Evolutionary conservation across 2,888 invertebrate genomes (phyloP), one percentile per base, ranked within the genome.

Genomic region (Polymixis flavicincta): DNA sequence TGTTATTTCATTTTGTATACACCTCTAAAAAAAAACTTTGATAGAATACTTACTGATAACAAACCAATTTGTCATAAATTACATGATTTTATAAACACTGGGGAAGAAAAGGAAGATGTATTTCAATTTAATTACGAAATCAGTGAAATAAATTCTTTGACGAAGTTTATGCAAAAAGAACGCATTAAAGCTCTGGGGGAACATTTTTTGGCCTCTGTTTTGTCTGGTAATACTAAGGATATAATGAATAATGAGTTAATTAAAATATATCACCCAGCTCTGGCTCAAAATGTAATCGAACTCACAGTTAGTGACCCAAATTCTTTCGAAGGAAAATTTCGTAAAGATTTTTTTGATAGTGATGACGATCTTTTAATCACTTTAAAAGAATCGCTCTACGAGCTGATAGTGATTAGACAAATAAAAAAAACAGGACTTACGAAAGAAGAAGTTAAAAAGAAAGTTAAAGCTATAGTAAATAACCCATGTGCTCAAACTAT

Each of bases 1-100:
- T 89, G 89, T 73, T 85, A 87, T 76, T 86, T 91, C 50, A 79
- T 92, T 64, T 82, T 92, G 22, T 92, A 90, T 70, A 92, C 92
- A 9, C 89, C 91, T 5, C 85, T 85, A 7, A 88, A 87, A 57
- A 87, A 90, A 65, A 78, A 67, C 45, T 89, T 92, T 59, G 60
- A 79, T 50, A 81, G 80, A 52, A 89, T 88, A 69, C 70, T 77
- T 54, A 74, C 61, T 60, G 71, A 2, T 8, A 82, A 80, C 67
- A 76, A 82, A 61, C 65, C 79, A 48, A 61, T 88, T 52, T 86
- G 70, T 68, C 37, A 50, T 37, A 89, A 89, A 74, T 72, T 89
- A 11, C 83, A 90, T 71, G 60, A 83, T 57, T 74, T 90, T 52
- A 86, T 91, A 54, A 72, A 79, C 63, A 91, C 91, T n/a, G 74